Evolutionary conservation across 2,888 invertebrate species (phyloP).

Genomic region (Heliconius hortense): DNA sequence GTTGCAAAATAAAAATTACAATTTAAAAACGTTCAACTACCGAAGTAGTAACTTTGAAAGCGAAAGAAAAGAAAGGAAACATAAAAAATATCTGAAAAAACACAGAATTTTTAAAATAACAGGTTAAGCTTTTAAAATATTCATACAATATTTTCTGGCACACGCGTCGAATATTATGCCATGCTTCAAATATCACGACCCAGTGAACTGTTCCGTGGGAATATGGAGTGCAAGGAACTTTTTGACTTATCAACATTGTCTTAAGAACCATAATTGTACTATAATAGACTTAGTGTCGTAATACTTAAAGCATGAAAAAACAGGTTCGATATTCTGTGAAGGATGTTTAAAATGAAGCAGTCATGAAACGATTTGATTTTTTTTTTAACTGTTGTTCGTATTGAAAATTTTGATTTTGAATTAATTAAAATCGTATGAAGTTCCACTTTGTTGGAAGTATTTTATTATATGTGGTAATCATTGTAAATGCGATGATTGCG

Average conservation of each 20-base stretch:
- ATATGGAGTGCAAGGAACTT: neutral
- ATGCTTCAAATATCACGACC: conserved; percentile 24
- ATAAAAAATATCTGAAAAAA: neutral
- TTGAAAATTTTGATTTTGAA: neutral
- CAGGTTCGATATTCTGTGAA: neutral
- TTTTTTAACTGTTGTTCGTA: neutral
- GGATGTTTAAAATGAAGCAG: neutral
- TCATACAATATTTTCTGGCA: conserved; percentile 22
- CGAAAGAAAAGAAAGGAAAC: neutral
- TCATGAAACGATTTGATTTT: neutral
- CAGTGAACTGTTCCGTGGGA: conserved; percentile 15
- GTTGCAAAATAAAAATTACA: too few relatives aligned
- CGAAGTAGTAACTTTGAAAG: neutral
- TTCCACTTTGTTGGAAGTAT: too few relatives aligned
- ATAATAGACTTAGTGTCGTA: neutral
- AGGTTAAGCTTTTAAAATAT: conserved; percentile 18
- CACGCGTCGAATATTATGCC: conserved; percentile 12
- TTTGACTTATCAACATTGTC: neutral
- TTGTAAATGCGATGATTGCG: neutral
- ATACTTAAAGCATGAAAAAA: conserved; percentile 10
- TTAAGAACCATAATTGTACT: neutral
- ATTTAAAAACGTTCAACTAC: neutral
- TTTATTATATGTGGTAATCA: neutral
- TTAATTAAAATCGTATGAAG: too few relatives aligned
- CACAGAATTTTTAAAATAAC: conserved; percentile 4